Percentiles rank a stretch among this genome's conserved stretches.
Conservation (phyloP, 2,113 vertebrate genomes). For the Phaethon lepturus region DNA sequence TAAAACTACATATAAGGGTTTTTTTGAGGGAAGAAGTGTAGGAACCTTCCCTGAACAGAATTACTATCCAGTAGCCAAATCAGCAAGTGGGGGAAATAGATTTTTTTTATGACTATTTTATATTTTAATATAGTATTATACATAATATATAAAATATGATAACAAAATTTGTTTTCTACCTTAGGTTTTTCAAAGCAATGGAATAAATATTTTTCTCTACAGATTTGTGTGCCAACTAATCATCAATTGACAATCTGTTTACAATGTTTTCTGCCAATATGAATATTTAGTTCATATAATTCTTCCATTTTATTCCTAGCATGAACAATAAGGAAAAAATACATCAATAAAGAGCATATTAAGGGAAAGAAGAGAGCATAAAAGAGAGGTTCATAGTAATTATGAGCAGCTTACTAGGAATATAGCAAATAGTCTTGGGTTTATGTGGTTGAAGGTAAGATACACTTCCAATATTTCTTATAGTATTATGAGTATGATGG, state of each 20-base stretch:
- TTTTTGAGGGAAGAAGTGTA: neutral
- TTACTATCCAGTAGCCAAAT: neutral
- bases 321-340: neutral
- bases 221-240: neutral
- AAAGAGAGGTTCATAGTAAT: neutral
- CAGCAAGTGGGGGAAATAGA: neutral
- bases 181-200: neutral
- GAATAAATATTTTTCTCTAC: neutral
- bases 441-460: neutral
- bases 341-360: neutral
- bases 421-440: neutral
- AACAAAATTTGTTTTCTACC: neutral
- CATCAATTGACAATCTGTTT: neutral
- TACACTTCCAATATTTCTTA: neutral
- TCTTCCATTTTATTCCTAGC: neutral
- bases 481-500: neutral
- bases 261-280: neutral
- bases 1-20: neutral
- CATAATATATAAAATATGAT: neutral
- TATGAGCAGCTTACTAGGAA: neutral
- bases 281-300: neutral
- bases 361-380: neutral
- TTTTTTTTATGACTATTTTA: neutral
- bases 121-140: neutral
- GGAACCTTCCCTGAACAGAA: neutral